These are phyloP conservation scores for Drosophila fulvimacula DNA, from an alignment of 2,888 invertebrate genomes.

Conservation along the genomic window DNA sequence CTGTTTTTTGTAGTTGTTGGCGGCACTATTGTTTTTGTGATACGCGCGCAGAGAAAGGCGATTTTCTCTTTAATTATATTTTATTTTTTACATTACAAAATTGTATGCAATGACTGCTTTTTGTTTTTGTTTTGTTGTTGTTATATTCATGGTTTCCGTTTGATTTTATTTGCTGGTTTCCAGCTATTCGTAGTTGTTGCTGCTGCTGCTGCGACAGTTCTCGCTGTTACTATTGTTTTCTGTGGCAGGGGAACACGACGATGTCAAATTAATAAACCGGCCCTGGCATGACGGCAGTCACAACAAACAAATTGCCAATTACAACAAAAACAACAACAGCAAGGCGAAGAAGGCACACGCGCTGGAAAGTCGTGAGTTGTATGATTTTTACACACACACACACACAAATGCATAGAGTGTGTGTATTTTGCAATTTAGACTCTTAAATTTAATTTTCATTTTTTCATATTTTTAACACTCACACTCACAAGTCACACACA, in stretches of 20 bases:
- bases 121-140: conserved; percentile 14
- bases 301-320: conserved; percentile 41
- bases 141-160: conserved; percentile 64
- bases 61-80: conserved; percentile 78
- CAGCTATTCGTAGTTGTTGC: conserved; percentile 18
- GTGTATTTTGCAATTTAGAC: conserved; percentile 51
- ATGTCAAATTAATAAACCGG: conserved; percentile 77
- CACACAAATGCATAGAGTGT: not conserved
- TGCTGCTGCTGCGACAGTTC: conserved; percentile 8
- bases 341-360: conserved; percentile 22
- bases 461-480: conserved; percentile 42
- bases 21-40: conserved; percentile 76
- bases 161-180: conserved; percentile 56
- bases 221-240: conserved; percentile 26
- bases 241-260: conserved; percentile 54
- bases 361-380: conserved; percentile 49
- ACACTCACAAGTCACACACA: conserved; percentile 27
- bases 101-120: conserved; percentile 56
- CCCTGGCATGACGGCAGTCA: conserved; percentile 55
- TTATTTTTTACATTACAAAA: conserved; percentile 70
- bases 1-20: conserved; percentile 50
- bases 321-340: conserved; percentile 27
- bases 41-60: conserved; percentile 71
- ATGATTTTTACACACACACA: conserved; percentile 11
- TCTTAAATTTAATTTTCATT: conserved; percentile 34